These are phyloP conservation scores for Caenorhabditis japonica DNA, from an alignment of 2,888 invertebrate genomes.

Conservation along the genomic window DNA sequence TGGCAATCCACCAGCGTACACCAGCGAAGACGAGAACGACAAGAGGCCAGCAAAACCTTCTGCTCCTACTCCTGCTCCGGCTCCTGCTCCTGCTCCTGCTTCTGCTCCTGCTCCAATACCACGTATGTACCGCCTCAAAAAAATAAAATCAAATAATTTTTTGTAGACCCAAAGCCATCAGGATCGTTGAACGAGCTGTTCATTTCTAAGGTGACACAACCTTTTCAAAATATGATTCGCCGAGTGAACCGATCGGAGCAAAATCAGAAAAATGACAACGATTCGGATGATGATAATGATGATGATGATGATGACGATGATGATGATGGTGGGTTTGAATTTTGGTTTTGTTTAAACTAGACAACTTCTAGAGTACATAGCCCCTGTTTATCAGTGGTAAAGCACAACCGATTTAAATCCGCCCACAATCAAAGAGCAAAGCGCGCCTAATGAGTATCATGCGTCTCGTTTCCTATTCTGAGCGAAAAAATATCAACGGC, in stretches of 20 bases:
- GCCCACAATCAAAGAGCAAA: no score
- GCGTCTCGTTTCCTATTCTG: no score
- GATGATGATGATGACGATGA: conserved; percentile 20
- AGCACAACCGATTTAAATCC: no score
- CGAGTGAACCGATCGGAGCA: conserved; percentile 45
- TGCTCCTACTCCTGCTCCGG: neutral
- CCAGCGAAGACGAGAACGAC: conserved; percentile 24
- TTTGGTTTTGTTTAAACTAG: no score
- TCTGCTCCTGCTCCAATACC: no score
- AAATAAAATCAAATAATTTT: neutral
- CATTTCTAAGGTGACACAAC: conserved; percentile 51
- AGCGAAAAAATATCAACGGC: no score
- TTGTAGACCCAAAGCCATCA: conserved; percentile 39
- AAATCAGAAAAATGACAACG: conserved; percentile 30
- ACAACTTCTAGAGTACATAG: no score
- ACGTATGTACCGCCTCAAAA: neutral
- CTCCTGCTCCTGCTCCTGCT: no score
- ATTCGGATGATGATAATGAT: conserved; percentile 29
- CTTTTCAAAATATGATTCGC: conserved; percentile 53
- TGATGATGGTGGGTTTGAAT: no score
- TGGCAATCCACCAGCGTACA: conserved; percentile 51
- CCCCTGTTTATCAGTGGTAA: no score
- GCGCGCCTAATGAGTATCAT: no score
- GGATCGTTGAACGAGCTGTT: conserved; percentile 51
- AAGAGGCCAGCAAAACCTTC: neutral